Percentiles rank a stretch among this genome's conserved stretches.
phyloP scores from a whole-genome alignment of 2,888 invertebrate species.

The Drosophila phalerata region DNA sequence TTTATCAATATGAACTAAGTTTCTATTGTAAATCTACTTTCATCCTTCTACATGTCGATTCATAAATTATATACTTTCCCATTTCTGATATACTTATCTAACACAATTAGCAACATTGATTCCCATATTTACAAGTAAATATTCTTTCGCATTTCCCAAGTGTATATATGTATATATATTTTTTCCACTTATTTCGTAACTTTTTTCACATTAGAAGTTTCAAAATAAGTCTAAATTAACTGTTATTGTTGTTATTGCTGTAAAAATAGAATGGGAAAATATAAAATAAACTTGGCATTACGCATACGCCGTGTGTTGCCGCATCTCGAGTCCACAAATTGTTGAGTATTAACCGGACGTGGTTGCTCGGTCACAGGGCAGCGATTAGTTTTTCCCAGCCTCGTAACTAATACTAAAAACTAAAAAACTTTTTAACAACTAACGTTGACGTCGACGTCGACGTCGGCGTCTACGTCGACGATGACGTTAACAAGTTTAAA shows the following conservation, averaged over 20 bases:
- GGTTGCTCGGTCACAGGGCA: conserved; percentile 3
- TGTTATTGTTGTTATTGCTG: background rate
- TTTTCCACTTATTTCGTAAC: background rate
- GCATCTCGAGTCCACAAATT: conserved; percentile 15
- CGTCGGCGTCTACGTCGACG: conserved; percentile 10
- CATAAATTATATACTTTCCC: background rate
- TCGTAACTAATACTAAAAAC: conserved; percentile 44
- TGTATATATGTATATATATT: too few species aligned
- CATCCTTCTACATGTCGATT: too few species aligned
- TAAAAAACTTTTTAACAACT: conserved; percentile 33
- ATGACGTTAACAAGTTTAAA: conserved; percentile 77
- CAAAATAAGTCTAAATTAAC: background rate
- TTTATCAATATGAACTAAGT: too few species aligned
- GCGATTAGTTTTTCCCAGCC: conserved; percentile 55
- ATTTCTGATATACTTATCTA: background rate
- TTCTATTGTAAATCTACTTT: too few species aligned
- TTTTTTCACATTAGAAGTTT: background rate
- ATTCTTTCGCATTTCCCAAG: background rate
- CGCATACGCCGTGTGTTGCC: conserved; percentile 42
- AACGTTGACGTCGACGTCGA: conserved; percentile 5
- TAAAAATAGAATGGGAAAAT: background rate
- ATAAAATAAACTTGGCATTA: conserved; percentile 14
- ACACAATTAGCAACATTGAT: background rate
- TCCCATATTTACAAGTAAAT: background rate
- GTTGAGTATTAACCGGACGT: conserved; percentile 22